phyloP scores from a whole-genome alignment of 2,888 invertebrate genomes.

The Elmis aenea region DNA sequence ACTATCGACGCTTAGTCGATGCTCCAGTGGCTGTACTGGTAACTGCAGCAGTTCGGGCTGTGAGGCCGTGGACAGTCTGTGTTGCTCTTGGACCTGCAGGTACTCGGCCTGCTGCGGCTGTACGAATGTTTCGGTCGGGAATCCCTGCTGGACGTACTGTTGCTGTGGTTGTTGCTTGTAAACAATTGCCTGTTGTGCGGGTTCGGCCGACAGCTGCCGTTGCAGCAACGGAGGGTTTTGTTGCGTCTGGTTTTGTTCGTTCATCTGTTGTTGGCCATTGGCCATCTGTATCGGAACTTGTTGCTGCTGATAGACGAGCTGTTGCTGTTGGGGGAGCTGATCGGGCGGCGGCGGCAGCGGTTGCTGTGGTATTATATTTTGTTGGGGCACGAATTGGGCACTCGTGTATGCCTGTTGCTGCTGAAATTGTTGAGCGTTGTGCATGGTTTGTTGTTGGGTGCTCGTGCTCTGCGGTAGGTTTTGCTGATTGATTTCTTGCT shows the following conservation, averaged over 20 bases:
- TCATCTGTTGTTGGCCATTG: slow-evolving; percentile 17
- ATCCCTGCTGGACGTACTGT: slow-evolving; percentile 30
- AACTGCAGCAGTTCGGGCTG: slow-evolving; percentile 39
- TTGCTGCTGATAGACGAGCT: slow-evolving; percentile 21
- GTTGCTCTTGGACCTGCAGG: slow-evolving; percentile 35
- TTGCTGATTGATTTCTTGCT: slow-evolving; percentile 17
- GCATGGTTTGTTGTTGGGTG: slow-evolving; percentile 8
- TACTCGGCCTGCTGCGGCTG: slow-evolving; percentile 39
- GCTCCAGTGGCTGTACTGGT: slow-evolving; percentile 24
- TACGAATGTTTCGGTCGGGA: slow-evolving; percentile 9
- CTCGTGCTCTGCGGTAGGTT: slow-evolving; percentile 1
- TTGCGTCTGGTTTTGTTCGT: slow-evolving; percentile 47
- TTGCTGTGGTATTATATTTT: slow-evolving; percentile 17
- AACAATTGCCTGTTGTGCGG: slow-evolving; percentile 31
- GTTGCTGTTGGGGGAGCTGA: slow-evolving; percentile 24
- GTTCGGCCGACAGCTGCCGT: slow-evolving; percentile 22
- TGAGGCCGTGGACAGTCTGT: slow-evolving; percentile 40
- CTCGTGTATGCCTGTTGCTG: slow-evolving; percentile 7
- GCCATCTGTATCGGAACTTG: slow-evolving; percentile 12
- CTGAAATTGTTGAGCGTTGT: slow-evolving; percentile 6
- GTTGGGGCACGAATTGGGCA: slow-evolving; percentile 3
- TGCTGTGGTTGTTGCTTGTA: slow-evolving; percentile 41
- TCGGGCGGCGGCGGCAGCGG: slow-evolving; percentile 20
- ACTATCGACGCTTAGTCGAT: slow-evolving; percentile 40
- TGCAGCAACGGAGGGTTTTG: slow-evolving; percentile 46